Evolutionary conservation across 2,888 invertebrate genomes (phyloP), one percentile per base, ranked within the genome.

Genomic region (Melinopterus prodromus): DNA sequence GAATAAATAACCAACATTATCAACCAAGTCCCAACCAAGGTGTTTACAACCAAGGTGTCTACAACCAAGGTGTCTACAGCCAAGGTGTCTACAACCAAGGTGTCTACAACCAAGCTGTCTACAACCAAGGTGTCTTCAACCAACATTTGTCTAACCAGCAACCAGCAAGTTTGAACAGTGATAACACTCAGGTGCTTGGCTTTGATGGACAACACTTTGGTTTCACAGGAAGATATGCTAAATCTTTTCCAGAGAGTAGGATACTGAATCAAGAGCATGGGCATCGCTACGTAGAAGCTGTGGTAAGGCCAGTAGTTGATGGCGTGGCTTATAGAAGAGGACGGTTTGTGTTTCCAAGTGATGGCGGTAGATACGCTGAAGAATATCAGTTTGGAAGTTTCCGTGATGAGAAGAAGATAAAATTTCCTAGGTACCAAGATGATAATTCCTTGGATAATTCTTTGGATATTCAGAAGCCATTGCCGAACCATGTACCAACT

Each of bases 1-100:
- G 91, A 69, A 85, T 91, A 71, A 91, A 91, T 78, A 87, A 88
- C 80, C 90, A 72, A 26, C 91, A 91, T 77, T 87, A 88, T 80
- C 90, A 72, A 72, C 85, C 85, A 16, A 81, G 84, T 75, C 84
- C 82, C 6, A 81, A 83, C 71, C 83, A 83, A 69, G 77, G 14
- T 35, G 71, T 70, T 26, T 26, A 26, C 26, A 26, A 26, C 26
- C 36, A 35, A 4, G 36, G 14, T n/a, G 12, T n/a, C 26, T 16
- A 37, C 38, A 76, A 69, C 26, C 26, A 26, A 26, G 26, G 26
- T 26, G 26, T 26, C 26, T 26, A 16, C 36, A 71, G 15, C 35
- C 26, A 26, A 26, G 26, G 26, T 26, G 26, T 16, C n/a, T 69
- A 76, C 36, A 69, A 26, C 16, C 70, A 70, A 26, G n/a, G 16